phyloP scores from a whole-genome alignment of 64 coral and sea anemone species.

The Cladopsammia gracilis region DNA sequence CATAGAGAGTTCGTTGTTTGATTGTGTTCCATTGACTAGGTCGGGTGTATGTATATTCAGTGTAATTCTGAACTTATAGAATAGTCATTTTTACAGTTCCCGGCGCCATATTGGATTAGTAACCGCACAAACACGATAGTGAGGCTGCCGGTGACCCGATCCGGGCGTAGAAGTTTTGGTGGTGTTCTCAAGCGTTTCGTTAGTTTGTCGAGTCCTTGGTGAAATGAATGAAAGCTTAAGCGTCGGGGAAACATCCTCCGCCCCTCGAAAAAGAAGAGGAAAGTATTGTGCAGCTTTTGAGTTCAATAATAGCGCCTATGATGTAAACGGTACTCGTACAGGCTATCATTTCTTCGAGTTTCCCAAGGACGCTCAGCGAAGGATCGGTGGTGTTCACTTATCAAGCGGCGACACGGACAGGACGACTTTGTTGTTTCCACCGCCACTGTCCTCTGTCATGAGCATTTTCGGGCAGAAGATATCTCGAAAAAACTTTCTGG shows the following conservation, averaged over 20 bases:
- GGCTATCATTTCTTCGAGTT: conserved; percentile 56
- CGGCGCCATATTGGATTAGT: conserved; percentile 53
- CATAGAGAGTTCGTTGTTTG: too few species aligned
- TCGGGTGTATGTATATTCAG: too few species aligned
- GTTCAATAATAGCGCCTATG: conserved; percentile 39
- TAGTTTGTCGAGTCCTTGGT: conserved; percentile 9
- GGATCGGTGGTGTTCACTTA: conserved; percentile 51
- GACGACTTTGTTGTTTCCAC: too few species aligned
- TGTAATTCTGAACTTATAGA: too few species aligned
- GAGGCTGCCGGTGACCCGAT: conserved; percentile 11
- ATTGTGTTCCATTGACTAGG: too few species aligned
- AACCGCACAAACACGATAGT: conserved; percentile 26
- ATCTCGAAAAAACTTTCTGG: conserved; percentile 9
- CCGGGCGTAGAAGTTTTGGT: not conserved
- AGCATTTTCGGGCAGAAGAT: not conserved
- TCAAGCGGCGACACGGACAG: too few species aligned
- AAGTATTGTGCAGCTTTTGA: conserved; percentile 43
- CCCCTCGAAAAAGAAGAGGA: conserved; percentile 28
- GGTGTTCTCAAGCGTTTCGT: conserved; percentile 7
- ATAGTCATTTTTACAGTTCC: conserved; percentile 55
- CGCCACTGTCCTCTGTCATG: too few species aligned
- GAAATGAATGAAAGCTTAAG: conserved; percentile 15
- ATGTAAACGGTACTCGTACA: conserved; percentile 40
- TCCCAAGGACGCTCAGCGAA: conserved; percentile 15
- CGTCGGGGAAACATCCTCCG: conserved; percentile 3